Evolutionary conservation across 2,113 vertebrate species (phyloP).

Genomic region (Cnemophilus loriae): DNA sequence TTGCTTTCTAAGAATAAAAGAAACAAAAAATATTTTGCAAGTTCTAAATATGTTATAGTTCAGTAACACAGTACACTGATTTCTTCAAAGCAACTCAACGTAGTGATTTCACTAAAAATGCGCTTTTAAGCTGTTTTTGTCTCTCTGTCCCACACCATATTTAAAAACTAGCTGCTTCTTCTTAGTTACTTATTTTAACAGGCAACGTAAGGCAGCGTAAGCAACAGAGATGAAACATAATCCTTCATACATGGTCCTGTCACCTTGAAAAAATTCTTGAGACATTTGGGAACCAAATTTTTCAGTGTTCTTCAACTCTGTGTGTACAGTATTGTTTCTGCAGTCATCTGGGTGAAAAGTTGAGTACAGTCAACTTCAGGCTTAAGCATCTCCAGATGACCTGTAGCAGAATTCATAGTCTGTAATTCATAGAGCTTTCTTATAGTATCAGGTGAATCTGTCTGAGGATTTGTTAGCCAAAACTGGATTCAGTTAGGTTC

Average conservation of each 20-base stretch:
- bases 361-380: background rate
- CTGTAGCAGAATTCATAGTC: background rate
- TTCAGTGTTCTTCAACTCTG: background rate
- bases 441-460: background rate
- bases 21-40: background rate
- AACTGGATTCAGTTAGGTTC: background rate
- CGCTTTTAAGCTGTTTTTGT: background rate
- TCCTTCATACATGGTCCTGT: background rate
- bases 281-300: background rate
- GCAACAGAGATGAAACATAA: background rate
- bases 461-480: background rate
- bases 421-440: background rate
- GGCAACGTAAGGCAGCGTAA: background rate
- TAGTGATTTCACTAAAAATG: background rate
- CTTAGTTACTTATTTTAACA: background rate
- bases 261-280: background rate
- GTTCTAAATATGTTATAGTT: background rate
- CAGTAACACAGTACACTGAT: background rate
- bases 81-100: background rate
- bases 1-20: background rate
- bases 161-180: background rate
- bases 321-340: background rate
- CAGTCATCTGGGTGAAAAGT: background rate
- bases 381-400: background rate
- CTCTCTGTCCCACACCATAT: background rate